Conservation (phyloP, 2,113 vertebrate species). For the Plotosus lineatus region DNA sequence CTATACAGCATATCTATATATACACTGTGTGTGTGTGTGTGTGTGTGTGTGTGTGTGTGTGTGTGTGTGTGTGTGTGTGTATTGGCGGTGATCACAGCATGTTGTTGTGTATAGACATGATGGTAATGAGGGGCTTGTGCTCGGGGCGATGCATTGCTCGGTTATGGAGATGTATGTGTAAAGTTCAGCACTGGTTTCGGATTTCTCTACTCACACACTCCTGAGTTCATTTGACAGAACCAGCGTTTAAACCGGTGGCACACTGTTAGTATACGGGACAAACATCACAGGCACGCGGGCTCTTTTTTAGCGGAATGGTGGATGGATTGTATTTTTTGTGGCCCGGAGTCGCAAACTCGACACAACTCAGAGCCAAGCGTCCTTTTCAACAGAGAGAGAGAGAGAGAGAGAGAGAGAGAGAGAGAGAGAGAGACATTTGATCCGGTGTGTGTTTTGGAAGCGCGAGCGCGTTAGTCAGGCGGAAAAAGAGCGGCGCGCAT, state of each 20-base stretch:
- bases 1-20: no score
- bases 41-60: no score
- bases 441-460: conserved; percentile 60
- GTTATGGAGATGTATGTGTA: not conserved
- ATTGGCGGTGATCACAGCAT: no score
- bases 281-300: conserved; percentile 2
- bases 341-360: not conserved
- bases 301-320: conserved; percentile 9
- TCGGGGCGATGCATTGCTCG: not conserved
- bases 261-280: not conserved
- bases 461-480: conserved; percentile 59
- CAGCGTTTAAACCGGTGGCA: not conserved
- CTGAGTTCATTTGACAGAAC: not conserved
- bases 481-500: conserved; percentile 69
- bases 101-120: no score
- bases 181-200: conserved; percentile 1
- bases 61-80: no score
- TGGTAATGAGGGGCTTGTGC: not conserved
- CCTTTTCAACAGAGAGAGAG: conserved; percentile 63
- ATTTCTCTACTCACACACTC: not conserved
- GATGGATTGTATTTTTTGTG: not conserved
- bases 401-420: conserved; percentile 47
- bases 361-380: conserved; percentile 18
- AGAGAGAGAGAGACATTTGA: conserved; percentile 63
- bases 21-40: no score